Evolutionary conservation across 2,113 vertebrate species (phyloP).

Genomic region (Alectura lathami): DNA sequence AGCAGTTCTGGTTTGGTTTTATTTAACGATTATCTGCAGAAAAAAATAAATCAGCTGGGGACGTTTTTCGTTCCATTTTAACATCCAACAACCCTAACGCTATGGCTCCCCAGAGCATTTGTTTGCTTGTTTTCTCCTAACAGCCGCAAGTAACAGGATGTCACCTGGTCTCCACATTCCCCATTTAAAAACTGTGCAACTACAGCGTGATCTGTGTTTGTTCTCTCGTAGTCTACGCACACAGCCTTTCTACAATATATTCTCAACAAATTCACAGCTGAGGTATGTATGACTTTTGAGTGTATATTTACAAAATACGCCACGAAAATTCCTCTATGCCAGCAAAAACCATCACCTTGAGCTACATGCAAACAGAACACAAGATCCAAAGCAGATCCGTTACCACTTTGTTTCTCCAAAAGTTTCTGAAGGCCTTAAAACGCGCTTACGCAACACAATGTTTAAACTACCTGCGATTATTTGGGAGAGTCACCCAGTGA

Average conservation of each 20-base stretch:
- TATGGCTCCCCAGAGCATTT: not conserved
- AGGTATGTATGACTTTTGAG: not conserved
- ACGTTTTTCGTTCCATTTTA: slow-evolving; percentile 49
- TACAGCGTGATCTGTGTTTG: not conserved
- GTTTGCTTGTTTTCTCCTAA: not conserved
- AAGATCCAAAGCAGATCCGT: not conserved
- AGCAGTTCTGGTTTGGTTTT: not conserved
- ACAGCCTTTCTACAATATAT: not conserved
- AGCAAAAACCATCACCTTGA: not conserved
- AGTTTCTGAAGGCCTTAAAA: not conserved
- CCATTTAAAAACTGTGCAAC: not conserved
- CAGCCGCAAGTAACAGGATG: slow-evolving; percentile 3
- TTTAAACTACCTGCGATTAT: slow-evolving; percentile 61
- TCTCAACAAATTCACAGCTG: not conserved
- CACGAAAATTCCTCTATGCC: not conserved
- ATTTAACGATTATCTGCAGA: not conserved
- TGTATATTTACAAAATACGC: not conserved
- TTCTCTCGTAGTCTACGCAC: not conserved
- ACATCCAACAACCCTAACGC: not conserved
- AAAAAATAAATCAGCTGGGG: slow-evolving; percentile 26
- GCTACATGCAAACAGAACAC: not conserved
- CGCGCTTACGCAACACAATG: not conserved
- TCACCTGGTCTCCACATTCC: not conserved
- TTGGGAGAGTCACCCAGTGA: not conserved
- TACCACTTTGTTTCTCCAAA: not conserved